These are phyloP conservation scores for Mimachlamys varia DNA, from an alignment of 2,888 invertebrate species.

Conservation along the genomic window DNA sequence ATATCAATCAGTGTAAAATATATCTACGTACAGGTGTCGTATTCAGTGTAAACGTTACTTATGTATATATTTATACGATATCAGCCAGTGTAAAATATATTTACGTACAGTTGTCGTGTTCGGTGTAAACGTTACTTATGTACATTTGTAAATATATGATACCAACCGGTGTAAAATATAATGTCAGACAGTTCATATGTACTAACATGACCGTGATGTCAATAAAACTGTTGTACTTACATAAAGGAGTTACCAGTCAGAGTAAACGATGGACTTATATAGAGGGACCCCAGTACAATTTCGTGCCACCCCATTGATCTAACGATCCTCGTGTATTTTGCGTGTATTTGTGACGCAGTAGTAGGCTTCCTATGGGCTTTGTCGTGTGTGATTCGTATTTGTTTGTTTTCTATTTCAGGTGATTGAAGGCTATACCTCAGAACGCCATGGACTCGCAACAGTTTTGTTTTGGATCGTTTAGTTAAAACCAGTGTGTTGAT, in stretches of 20 bases:
- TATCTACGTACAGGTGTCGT: too few relatives aligned
- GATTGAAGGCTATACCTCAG: neutral
- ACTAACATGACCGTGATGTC: too few relatives aligned
- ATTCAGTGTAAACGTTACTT: too few relatives aligned
- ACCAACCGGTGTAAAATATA: too few relatives aligned
- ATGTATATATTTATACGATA: too few relatives aligned
- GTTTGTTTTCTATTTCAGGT: slow-evolving; percentile 7
- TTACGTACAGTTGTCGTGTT: too few relatives aligned
- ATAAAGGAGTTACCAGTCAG: neutral
- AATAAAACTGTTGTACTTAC: neutral
- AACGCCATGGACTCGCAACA: neutral
- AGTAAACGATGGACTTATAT: neutral
- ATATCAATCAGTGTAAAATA: too few relatives aligned
- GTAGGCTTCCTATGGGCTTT: neutral
- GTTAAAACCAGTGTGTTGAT: slow-evolving; percentile 14
- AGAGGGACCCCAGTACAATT: too few relatives aligned
- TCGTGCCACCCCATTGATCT: neutral
- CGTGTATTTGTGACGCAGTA: neutral
- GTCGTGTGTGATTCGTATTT: neutral
- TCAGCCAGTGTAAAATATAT: too few relatives aligned
- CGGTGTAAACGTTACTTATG: too few relatives aligned
- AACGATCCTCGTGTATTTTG: neutral
- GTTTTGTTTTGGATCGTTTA: neutral
- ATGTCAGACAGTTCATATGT: too few relatives aligned
- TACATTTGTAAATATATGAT: too few relatives aligned